These are phyloP conservation scores for Vireo griseus DNA, from an alignment of 2,797 vertebrate species.

Conservation along the genomic window DNA sequence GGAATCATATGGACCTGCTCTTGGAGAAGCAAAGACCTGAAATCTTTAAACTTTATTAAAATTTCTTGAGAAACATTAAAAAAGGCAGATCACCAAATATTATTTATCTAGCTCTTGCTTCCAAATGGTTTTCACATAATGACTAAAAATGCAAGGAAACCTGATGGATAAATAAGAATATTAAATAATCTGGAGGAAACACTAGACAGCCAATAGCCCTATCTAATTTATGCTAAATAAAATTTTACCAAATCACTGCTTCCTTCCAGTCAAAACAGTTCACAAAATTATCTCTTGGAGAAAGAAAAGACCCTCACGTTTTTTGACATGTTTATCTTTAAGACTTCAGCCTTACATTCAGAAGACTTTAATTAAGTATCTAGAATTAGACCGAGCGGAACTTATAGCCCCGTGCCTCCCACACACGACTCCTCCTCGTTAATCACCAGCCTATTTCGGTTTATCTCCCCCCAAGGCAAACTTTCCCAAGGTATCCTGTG, in stretches of 20 bases:
- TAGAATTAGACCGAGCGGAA: slow-evolving; percentile 10
- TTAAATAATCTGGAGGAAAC: not conserved
- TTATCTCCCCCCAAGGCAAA: not conserved
- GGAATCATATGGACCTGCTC: not conserved
- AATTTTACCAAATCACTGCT: not conserved
- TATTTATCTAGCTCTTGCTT: not conserved
- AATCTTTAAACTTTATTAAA: not conserved
- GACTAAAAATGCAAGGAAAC: not conserved
- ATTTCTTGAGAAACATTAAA: not conserved
- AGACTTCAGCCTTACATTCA: not conserved
- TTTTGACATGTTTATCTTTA: not conserved
- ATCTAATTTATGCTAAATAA: not conserved
- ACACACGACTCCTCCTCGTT: not conserved
- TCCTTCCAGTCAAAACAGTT: slow-evolving; percentile 9
- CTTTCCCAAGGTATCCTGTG: not conserved
- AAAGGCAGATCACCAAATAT: not conserved
- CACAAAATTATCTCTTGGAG: not conserved
- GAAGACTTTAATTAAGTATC: slow-evolving; percentile 23
- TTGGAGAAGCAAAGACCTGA: not conserved
- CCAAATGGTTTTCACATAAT: not conserved
- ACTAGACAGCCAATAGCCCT: not conserved
- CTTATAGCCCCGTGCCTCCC: not conserved
- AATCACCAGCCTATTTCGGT: not conserved
- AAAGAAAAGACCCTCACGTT: slow-evolving; percentile 11
- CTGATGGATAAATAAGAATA: not conserved